These are phyloP conservation scores for Scyliorhinus canicula DNA, from an alignment of 2,797 vertebrate genomes.

Conservation along the genomic window DNA sequence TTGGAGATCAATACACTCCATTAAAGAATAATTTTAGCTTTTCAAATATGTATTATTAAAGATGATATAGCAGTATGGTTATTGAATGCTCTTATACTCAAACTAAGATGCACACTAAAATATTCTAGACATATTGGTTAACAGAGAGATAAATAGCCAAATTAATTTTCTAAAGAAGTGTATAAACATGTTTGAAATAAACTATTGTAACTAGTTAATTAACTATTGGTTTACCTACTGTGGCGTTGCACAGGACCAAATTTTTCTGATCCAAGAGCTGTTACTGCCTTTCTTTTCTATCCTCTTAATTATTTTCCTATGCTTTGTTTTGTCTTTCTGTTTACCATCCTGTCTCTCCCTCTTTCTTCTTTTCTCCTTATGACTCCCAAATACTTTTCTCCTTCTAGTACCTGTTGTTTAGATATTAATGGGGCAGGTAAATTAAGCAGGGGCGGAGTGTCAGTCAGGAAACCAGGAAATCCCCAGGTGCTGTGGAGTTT, in stretches of 20 bases:
- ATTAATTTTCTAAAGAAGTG: neutral
- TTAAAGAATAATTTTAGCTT: slow-evolving; percentile 43
- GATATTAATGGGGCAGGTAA: neutral
- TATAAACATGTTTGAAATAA: neutral
- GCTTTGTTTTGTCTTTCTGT: neutral
- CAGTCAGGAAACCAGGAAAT: neutral
- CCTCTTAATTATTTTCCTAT: neutral
- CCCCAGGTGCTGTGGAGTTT: neutral
- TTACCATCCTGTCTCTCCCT: neutral
- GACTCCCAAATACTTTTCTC: neutral
- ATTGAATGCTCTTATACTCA: slow-evolving; percentile 52
- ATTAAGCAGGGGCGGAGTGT: neutral
- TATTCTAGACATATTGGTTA: slow-evolving; percentile 34
- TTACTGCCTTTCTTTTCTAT: neutral
- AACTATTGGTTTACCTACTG: neutral
- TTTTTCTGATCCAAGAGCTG: neutral
- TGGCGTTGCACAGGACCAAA: neutral
- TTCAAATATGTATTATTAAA: slow-evolving; percentile 42
- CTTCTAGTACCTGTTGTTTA: neutral
- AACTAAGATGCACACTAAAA: slow-evolving; percentile 54
- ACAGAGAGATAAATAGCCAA: neutral
- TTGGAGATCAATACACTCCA: slow-evolving; percentile 46
- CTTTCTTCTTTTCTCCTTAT: neutral
- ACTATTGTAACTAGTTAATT: neutral
- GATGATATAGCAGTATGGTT: slow-evolving; percentile 52